Base-by-base conservation (phyloP, 1,140 invertebrate species). In the Conus betulinus region DNA sequence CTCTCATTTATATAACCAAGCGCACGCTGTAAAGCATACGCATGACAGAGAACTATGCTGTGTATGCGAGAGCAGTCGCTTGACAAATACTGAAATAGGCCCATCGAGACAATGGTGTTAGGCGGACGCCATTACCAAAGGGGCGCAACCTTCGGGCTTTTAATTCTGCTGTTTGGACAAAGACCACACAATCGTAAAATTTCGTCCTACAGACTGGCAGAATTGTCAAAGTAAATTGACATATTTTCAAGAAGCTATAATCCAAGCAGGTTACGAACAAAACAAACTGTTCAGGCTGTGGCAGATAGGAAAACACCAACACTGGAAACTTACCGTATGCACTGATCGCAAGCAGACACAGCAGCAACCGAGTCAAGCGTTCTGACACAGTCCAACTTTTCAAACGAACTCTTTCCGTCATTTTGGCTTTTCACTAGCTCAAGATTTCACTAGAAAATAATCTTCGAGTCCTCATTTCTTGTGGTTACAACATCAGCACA, bases 301-400 rank as follows among this genome's bases (percentile, higher is more conserved):
- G 5, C 20, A 71, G 5, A 23, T 85, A 52, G 67, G 25, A 15
- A 90, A 27, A 97, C 84, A 87, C 81, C 23, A 98, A 71, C 7
- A 71, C 23, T 15, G 98, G 17, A 98, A 99, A 96, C 98, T 98
- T 10, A 98, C 99, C 94, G 98, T 99, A 27, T 99, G 98, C 97
- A 96, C 99, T 83, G 67, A 11, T 20, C 95, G 98, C 98, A 27
- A 85, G 71, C 60, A 85, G 60, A 85, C 78, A 81, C 5, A 85
- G 53, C 84, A 85, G 71, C 71, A 71, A 85, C 27, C 84, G 17
- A 13, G 71, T 23, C 60, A 52, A 53, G 63, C 60, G 27, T 52
- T 74, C 27, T 57, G 63, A 39, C 7, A 74, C 23, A 71, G 84
- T 52, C 84, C 84, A 85, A 85, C 84, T 85, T 85, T 85, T 85